Percentiles rank a stretch among this genome's conserved stretches.
phyloP scores from a whole-genome alignment of 2,888 invertebrate genomes.

The Sarcophaga subvicina region DNA sequence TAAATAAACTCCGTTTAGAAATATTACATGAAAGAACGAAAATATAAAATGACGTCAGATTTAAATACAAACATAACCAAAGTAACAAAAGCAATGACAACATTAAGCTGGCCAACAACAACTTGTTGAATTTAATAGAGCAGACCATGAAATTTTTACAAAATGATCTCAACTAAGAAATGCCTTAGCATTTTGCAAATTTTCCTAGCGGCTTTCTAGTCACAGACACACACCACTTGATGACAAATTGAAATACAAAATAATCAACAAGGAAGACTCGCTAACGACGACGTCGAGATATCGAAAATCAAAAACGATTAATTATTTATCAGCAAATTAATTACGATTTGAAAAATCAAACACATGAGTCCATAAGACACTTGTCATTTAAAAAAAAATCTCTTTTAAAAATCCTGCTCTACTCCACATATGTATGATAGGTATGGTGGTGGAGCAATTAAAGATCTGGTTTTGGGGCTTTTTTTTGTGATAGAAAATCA shows the following conservation, averaged over 20 bases:
- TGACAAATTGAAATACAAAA: not conserved
- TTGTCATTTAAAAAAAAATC: not conserved
- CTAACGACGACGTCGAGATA: not conserved
- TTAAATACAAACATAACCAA: too few species aligned
- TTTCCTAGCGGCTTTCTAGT: not conserved
- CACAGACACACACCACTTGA: not conserved
- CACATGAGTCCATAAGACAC: not conserved
- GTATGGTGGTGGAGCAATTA: not conserved
- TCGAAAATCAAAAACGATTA: not conserved
- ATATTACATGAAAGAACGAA: too few species aligned
- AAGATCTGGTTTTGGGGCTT: not conserved
- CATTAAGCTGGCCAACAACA: too few species aligned
- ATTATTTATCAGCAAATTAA: not conserved
- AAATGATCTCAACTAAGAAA: too few species aligned
- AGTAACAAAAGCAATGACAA: too few species aligned
- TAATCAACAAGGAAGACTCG: not conserved
- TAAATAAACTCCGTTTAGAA: too few species aligned
- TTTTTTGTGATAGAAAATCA: conserved; percentile 1
- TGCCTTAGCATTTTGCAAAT: not conserved
- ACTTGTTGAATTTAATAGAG: too few species aligned
- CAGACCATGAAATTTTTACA: too few species aligned
- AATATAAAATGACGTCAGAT: too few species aligned
- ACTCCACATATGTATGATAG: not conserved
- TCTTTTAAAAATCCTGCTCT: too few species aligned
- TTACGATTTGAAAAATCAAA: conserved; percentile 1